Evolutionary conservation across 2,888 invertebrate genomes (phyloP), one percentile per base, ranked within the genome.

Genomic region (Stomorhina lunata): DNA sequence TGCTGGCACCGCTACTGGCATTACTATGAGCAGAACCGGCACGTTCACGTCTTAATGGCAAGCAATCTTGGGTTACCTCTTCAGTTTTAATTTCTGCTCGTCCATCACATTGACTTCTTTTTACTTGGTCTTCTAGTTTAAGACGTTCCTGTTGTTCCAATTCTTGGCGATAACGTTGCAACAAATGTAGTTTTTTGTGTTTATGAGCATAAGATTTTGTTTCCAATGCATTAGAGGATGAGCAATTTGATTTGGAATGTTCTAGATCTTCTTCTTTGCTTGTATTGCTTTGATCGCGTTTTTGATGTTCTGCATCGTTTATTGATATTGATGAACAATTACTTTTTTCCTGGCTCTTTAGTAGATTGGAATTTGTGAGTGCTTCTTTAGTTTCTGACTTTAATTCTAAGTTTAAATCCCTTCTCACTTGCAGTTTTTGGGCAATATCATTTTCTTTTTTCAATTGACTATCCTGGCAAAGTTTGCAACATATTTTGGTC

Each of bases 381-480:
- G 34, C 17, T 20, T 53, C 71, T 4, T 20, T 34, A 0, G 22
- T 63, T 73, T 75, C 63, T 7, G 15, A 3, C 15, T 80, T 78
- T 34, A 55, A 12, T 29, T 75, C 71, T 10, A 59, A 37, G 4
- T 57, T 45, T 29, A 75, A 72, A 43, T 78, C 73, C 1, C 50
- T 72, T 37, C 63, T 55, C 15, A 76, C 68, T 9, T 66, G 75
- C 9, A 59, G n/a, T 34, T 71, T 71, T 68, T 57, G 37, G 4
- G 29, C 20, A 7, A 48, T 69, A 25, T n/a, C 63, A 9, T 10
- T 84, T 86, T 20, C 65, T 20, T 84, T 84, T 37, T 72, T 37
- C 3, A 65, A 43, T 37, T 76, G 50, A 92, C 20, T 12, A 37
- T 61, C 65, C 90, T 92, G 76, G 92, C 90, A 88, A 92, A 93